phyloP scores from a whole-genome alignment of 2,797 vertebrate genomes.

The Chelon labrosus region DNA sequence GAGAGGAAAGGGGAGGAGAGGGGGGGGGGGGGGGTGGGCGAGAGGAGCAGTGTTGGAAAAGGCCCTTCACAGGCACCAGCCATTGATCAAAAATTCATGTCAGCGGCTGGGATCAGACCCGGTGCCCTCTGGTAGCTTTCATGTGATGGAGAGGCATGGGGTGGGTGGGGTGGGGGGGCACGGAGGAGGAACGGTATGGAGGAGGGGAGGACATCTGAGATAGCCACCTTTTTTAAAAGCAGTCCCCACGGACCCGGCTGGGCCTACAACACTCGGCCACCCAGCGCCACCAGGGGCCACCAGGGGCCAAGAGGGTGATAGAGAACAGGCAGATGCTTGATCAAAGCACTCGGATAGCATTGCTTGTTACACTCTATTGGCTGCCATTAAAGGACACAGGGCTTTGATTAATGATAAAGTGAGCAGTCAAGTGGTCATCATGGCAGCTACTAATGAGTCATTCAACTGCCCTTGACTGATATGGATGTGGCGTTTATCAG shows the following conservation, averaged over 20 bases:
- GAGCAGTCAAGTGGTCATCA: conserved; percentile 50
- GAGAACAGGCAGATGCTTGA: conserved; percentile 65
- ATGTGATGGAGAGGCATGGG: conserved; percentile 48
- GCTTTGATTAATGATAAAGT: conserved; percentile 73
- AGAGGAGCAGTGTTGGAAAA: conserved; percentile 66
- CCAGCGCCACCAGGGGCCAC: conserved; percentile 28
- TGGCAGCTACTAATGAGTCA: conserved; percentile 68
- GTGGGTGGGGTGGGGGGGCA: background rate
- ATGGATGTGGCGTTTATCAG: conserved; percentile 57
- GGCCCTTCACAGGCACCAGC: conserved; percentile 67
- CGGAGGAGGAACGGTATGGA: background rate
- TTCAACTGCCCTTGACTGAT: conserved; percentile 58
- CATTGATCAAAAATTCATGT: conserved; percentile 85
- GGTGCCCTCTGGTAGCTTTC: conserved; percentile 72
- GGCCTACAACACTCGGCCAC: conserved; percentile 42
- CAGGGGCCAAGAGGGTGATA: conserved; percentile 45
- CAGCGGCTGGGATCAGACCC: conserved; percentile 68
- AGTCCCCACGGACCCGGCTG: conserved; percentile 44
- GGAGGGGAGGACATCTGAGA: conserved; percentile 68
- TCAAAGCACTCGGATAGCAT: conserved; percentile 71
- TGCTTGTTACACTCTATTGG: conserved; percentile 55
- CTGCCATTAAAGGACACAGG: conserved; percentile 45
- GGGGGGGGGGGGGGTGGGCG: conserved; percentile 42
- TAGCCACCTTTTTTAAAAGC: conserved; percentile 54
- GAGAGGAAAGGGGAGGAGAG: conserved; percentile 75